These are phyloP conservation scores for Dasypus novemcinctus DNA, from an alignment of 2,113 vertebrate species.

Conservation along the genomic window DNA sequence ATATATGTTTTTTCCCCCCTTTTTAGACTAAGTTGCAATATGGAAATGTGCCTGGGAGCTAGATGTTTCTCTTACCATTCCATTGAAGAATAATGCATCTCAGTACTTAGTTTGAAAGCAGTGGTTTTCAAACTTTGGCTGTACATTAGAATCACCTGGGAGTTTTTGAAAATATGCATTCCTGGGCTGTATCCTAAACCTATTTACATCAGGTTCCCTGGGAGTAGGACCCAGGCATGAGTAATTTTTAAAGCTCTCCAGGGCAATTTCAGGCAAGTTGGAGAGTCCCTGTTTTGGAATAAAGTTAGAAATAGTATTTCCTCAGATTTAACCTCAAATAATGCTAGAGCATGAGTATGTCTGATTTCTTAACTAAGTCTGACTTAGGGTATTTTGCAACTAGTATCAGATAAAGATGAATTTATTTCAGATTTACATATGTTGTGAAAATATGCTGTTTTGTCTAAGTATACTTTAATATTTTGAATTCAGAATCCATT, in stretches of 20 bases:
- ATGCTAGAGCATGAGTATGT: not conserved
- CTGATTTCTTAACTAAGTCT: constrained; percentile 36
- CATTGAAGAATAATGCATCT: not conserved
- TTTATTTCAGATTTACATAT: constrained; percentile 42
- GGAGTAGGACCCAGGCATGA: not conserved
- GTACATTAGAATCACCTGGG: not conserved
- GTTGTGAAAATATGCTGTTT: constrained; percentile 44
- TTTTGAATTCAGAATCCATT: constrained; percentile 51
- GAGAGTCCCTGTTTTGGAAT: constrained; percentile 9
- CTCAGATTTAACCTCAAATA: not conserved
- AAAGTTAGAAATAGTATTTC: constrained; percentile 20
- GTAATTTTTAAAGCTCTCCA: not conserved
- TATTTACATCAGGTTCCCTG: not conserved
- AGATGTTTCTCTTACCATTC: not conserved
- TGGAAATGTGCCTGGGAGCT: not conserved
- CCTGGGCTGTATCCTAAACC: not conserved
- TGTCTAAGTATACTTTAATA: constrained; percentile 24
- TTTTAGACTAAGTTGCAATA: not conserved
- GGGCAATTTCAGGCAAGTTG: not conserved
- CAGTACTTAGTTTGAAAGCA: not conserved
- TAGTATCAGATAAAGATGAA: constrained; percentile 4
- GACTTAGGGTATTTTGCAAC: constrained; percentile 10
- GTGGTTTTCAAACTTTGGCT: not conserved
- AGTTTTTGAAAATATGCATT: constrained; percentile 7
- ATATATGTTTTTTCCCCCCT: not conserved